These are phyloP conservation scores for Picus viridis DNA, from an alignment of 2,797 vertebrate species.

Conservation along the genomic window DNA sequence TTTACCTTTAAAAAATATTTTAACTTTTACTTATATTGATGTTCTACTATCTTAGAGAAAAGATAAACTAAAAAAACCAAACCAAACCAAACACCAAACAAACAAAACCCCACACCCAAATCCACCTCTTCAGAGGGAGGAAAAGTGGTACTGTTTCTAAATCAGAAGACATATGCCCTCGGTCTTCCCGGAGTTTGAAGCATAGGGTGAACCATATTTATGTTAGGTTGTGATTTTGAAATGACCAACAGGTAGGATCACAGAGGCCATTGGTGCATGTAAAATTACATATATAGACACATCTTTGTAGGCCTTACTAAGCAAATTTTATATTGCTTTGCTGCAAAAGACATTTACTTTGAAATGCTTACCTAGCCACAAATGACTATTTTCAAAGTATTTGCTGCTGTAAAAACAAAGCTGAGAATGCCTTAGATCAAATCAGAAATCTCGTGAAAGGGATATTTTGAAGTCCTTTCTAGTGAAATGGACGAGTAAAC, in stretches of 20 bases:
- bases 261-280: not conserved
- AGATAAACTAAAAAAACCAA: not conserved
- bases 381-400: not conserved
- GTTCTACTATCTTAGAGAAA: not conserved
- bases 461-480: not conserved
- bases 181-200: not conserved
- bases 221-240: not conserved
- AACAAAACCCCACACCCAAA: too few species aligned
- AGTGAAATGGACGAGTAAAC: not conserved
- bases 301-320: not conserved
- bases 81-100: too few species aligned
- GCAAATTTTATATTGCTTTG: not conserved
- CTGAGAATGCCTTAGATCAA: not conserved
- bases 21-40: not conserved
- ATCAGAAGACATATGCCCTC: not conserved
- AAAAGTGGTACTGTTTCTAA: not conserved
- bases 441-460: slow-evolving; percentile 8
- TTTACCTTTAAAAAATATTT: not conserved
- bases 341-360: not conserved
- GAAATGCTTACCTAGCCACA: not conserved
- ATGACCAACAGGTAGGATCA: not conserved
- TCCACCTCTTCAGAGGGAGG: not conserved
- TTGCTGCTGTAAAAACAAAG: not conserved
- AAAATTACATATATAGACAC: not conserved
- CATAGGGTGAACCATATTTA: not conserved